These are phyloP conservation scores for Matsumyia berberina DNA, from an alignment of 2,888 invertebrate genomes.

Conservation along the genomic window DNA sequence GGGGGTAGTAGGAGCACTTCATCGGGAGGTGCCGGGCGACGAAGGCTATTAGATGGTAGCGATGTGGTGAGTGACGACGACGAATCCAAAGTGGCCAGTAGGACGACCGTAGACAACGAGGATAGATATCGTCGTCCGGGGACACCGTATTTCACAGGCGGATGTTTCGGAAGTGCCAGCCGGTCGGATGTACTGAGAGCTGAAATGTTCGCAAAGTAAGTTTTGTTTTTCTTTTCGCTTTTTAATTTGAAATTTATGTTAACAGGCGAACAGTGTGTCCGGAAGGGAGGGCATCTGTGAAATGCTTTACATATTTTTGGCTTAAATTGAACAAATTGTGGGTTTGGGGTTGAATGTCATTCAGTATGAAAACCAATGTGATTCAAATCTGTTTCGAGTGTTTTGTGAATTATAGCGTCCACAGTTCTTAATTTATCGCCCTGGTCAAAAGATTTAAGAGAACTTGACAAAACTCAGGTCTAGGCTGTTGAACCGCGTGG, in stretches of 20 bases:
- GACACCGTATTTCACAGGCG: constrained; percentile 78
- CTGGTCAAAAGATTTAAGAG: no score
- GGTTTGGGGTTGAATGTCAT: no score
- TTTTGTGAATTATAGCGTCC: no score
- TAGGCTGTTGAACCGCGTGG: no score
- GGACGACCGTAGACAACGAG: constrained; percentile 17
- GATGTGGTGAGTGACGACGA: constrained; percentile 43
- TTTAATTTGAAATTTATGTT: constrained; percentile 28
- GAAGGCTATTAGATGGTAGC: constrained; percentile 43
- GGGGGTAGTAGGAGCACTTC: constrained; percentile 34
- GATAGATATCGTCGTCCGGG: constrained; percentile 61
- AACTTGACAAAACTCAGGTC: no score
- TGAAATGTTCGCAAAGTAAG: constrained; percentile 79
- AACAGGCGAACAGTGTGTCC: background rate
- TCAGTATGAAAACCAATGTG: no score
- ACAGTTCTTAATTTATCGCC: no score
- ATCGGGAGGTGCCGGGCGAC: constrained; percentile 21
- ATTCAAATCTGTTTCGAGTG: no score
- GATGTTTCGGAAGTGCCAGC: constrained; percentile 78
- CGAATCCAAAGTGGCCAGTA: constrained; percentile 21
- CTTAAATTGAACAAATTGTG: no score
- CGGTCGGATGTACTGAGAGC: constrained; percentile 77
- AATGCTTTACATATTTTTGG: no score
- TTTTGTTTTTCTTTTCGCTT: constrained; percentile 24
- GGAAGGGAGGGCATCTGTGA: background rate